Conservation (phyloP, 2,888 invertebrate species). For the Oasisia sp. region DNA sequence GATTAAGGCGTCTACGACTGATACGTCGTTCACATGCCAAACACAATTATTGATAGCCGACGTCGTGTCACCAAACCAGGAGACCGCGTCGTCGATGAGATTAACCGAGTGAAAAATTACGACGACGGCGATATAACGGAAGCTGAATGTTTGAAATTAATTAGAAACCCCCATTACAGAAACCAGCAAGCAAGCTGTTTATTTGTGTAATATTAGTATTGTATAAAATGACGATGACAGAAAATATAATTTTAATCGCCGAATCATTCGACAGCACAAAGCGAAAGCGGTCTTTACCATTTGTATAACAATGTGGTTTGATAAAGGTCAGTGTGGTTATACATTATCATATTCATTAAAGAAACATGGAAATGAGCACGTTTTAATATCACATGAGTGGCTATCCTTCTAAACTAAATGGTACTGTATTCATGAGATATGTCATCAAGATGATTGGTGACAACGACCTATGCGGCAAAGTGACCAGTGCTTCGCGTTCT, state of each 20-base stretch:
- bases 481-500: too few relatives aligned
- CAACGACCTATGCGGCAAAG: too few relatives aligned
- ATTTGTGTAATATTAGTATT: neutral
- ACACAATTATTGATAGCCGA: neutral
- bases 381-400: neutral
- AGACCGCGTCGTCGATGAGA: neutral
- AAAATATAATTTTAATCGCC: too few relatives aligned
- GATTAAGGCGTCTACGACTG: neutral
- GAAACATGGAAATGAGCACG: neutral
- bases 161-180: neutral
- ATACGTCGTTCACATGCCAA: neutral
- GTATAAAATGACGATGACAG: neutral
- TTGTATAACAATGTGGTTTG: neutral
- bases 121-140: neutral
- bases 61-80: neutral
- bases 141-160: neutral
- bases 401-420: neutral
- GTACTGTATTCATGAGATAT: neutral
- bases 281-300: neutral
- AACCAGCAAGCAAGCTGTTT: neutral
- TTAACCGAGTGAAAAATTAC: neutral
- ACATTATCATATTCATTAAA: neutral
- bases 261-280: neutral
- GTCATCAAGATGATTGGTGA: neutral
- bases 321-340: neutral